Percentiles rank a stretch among this genome's conserved stretches.
Conservation (phyloP, 53 echinoderm and acorn worm genomes). For the Zoroaster sp. region DNA sequence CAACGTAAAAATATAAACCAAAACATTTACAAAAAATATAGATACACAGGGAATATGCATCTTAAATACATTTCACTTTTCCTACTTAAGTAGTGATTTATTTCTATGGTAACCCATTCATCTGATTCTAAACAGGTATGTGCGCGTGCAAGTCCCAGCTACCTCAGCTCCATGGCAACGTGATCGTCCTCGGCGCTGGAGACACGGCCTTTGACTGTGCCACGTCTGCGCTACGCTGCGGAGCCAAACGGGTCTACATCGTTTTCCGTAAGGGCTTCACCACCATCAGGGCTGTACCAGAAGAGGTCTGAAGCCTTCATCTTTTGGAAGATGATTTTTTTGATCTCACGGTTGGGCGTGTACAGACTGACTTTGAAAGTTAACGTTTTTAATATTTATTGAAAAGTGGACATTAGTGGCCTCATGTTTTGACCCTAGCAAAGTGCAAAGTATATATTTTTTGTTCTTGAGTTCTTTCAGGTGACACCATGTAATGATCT, state of each 20-base stretch:
- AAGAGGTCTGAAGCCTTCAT: conserved; percentile 70
- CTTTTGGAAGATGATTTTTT: neutral
- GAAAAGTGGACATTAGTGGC: neutral
- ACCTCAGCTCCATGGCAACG: conserved; percentile 81
- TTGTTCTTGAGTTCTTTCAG: too few species aligned
- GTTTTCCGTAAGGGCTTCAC: conserved; percentile 99
- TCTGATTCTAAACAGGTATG: conserved; percentile 68
- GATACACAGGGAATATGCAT: too few species aligned
- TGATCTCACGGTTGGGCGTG: neutral
- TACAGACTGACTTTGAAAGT: too few species aligned
- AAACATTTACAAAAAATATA: too few species aligned
- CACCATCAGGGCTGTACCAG: conserved; percentile 94
- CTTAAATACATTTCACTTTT: too few species aligned
- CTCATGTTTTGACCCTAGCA: too few species aligned
- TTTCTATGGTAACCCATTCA: too few species aligned
- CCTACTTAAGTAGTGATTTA: too few species aligned
- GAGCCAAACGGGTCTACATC: conserved; percentile 87
- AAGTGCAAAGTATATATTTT: too few species aligned
- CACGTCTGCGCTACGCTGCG: conserved; percentile 92
- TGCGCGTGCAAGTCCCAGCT: conserved; percentile 84
- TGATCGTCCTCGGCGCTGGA: conserved; percentile 95
- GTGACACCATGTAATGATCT: too few species aligned
- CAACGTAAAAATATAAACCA: too few species aligned
- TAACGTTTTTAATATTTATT: neutral
- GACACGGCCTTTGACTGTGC: conserved; percentile 99